phyloP scores from a whole-genome alignment of 2,888 invertebrate genomes.

The Dryobotodes eremita region DNA sequence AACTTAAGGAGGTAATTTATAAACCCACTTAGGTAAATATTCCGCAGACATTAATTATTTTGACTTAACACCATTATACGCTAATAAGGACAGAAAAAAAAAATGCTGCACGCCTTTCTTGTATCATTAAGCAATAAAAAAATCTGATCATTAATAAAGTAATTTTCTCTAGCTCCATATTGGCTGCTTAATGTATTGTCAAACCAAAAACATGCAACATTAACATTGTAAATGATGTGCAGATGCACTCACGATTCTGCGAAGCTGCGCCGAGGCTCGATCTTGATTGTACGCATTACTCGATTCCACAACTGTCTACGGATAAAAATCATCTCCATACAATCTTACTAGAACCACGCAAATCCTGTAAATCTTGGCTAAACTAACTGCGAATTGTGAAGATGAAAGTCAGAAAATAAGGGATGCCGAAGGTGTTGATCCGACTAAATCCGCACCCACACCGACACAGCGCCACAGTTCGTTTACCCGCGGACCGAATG shows the following conservation, averaged over 20 bases:
- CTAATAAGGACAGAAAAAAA: slow-evolving; percentile 36
- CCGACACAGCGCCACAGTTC: slow-evolving; percentile 61
- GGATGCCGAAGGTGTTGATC: slow-evolving; percentile 68
- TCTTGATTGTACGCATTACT: slow-evolving; percentile 68
- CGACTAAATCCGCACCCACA: slow-evolving; percentile 65
- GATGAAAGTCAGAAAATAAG: slow-evolving; percentile 64
- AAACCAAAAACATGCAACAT: slow-evolving; percentile 77
- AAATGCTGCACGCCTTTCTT: slow-evolving; percentile 46
- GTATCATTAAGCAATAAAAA: slow-evolving; percentile 65
- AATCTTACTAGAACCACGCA: slow-evolving; percentile 61
- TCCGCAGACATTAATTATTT: slow-evolving; percentile 16
- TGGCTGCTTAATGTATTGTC: slow-evolving; percentile 73
- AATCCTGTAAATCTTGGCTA: slow-evolving; percentile 57
- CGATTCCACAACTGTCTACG: slow-evolving; percentile 48
- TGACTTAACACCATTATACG: slow-evolving; percentile 29
- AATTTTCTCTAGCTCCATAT: slow-evolving; percentile 74
- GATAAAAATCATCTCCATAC: slow-evolving; percentile 64
- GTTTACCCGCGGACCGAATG: slow-evolving; percentile 66
- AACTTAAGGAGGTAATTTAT: slow-evolving; percentile 19
- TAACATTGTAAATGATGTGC: slow-evolving; percentile 80
- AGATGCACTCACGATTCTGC: slow-evolving; percentile 72
- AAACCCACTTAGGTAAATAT: slow-evolving; percentile 20
- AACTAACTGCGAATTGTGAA: slow-evolving; percentile 63
- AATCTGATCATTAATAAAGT: slow-evolving; percentile 73
- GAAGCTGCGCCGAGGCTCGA: slow-evolving; percentile 68